Percentiles rank a stretch among this genome's conserved stretches.
Evolutionary conservation across 2,797 vertebrate species (phyloP).

Genomic region (Lacerta agilis): DNA sequence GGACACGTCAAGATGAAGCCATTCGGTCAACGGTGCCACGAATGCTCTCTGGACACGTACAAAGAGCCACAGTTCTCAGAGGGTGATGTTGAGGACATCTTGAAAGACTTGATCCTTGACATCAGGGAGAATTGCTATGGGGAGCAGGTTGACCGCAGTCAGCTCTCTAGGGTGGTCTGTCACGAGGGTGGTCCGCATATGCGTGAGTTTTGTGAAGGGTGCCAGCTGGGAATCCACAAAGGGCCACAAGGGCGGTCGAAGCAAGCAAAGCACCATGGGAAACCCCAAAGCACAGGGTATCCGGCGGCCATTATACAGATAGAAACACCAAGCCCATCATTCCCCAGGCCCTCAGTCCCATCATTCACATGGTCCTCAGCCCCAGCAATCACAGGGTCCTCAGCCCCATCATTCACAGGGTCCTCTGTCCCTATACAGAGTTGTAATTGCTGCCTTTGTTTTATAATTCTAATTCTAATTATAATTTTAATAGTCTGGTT

Average conservation of each 20-base stretch:
- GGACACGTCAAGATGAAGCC: constrained; percentile 68
- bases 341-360: no score
- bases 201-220: constrained; percentile 65
- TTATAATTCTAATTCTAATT: background rate
- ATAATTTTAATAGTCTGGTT: background rate
- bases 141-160: constrained; percentile 22
- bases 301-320: background rate
- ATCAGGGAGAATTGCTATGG: constrained; percentile 68
- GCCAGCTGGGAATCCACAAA: constrained; percentile 68
- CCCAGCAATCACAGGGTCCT: no score
- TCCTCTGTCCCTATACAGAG: no score
- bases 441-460: background rate
- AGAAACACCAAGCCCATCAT: background rate
- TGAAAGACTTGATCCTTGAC: constrained; percentile 69
- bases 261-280: background rate
- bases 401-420: no score
- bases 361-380: no score
- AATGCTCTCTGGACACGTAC: constrained; percentile 45
- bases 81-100: constrained; percentile 64
- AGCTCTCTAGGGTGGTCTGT: background rate
- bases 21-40: constrained; percentile 72
- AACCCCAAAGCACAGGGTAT: background rate
- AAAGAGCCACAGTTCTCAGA: constrained; percentile 65
- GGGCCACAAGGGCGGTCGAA: background rate
- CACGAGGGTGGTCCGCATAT: background rate